Percentiles rank a stretch among this genome's conserved stretches.
These are phyloP conservation scores for Thalassoma bifasciatum DNA, from an alignment of 2,113 vertebrate species.

Conservation along the genomic window DNA sequence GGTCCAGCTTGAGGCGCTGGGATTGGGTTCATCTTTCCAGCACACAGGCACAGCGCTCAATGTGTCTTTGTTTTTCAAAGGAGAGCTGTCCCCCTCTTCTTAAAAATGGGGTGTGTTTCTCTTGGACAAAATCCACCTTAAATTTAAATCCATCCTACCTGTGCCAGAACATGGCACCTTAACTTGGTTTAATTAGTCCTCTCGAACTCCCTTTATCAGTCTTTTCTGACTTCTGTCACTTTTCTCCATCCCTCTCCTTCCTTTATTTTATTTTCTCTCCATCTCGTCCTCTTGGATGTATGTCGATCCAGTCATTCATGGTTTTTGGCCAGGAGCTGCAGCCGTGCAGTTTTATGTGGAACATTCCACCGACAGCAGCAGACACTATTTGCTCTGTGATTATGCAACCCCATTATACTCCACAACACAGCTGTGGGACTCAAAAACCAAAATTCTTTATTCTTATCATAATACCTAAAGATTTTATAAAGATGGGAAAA, in stretches of 20 bases:
- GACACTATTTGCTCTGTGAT: conserved; percentile 53
- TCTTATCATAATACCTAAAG: background rate
- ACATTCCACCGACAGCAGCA: conserved; percentile 66
- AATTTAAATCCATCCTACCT: background rate
- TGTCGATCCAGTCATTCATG: conserved; percentile 57
- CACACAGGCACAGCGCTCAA: conserved; percentile 30
- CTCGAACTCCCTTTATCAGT: background rate
- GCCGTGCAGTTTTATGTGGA: conserved; percentile 59
- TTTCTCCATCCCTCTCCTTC: background rate
- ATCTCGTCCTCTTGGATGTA: conserved; percentile 53
- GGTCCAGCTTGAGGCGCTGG: conserved; percentile 52
- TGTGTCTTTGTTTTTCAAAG: conserved; percentile 67
- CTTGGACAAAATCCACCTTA: conserved; percentile 11
- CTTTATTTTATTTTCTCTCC: conserved; percentile 20
- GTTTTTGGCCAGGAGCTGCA: conserved; percentile 57
- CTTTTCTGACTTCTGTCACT: conserved; percentile 1
- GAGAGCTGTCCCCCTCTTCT: conserved; percentile 25
- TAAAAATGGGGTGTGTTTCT: conserved; percentile 21
- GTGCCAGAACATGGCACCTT: conserved; percentile 26
- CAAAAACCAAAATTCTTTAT: background rate
- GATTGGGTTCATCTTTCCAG: conserved; percentile 63
- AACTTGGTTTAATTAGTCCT: conserved; percentile 14
- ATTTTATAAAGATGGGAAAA: background rate
- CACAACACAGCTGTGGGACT: conserved; percentile 33
- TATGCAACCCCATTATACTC: conserved; percentile 41